Conservation (phyloP, 2,797 vertebrate species). For the Melanotaenia maccullochi region DNA sequence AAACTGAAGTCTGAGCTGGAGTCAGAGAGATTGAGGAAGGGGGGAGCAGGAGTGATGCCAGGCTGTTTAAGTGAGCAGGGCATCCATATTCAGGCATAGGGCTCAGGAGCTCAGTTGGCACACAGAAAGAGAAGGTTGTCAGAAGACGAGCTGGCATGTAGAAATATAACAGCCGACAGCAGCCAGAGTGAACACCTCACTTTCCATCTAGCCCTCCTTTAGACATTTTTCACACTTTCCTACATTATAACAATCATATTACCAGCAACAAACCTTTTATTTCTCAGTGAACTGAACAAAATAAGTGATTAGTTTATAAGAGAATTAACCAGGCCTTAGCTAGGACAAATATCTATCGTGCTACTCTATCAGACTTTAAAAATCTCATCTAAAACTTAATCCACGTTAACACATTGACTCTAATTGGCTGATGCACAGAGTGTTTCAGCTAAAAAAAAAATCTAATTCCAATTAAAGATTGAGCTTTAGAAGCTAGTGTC, state of each 20-base stretch:
- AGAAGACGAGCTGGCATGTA: conserved; percentile 42
- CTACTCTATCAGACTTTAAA: background rate
- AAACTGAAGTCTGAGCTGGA: conserved; percentile 39
- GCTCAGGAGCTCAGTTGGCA: conserved; percentile 60
- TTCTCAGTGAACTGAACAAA: background rate
- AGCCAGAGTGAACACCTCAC: conserved; percentile 58
- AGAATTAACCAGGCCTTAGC: background rate
- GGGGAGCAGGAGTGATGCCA: conserved; percentile 36
- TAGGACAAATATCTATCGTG: background rate
- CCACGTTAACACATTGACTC: background rate
- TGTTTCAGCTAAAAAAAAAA: conserved; percentile 43
- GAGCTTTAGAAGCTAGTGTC: conserved; percentile 63
- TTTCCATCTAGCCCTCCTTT: conserved; percentile 32
- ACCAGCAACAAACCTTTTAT: background rate
- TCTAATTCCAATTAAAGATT: conserved; percentile 56
- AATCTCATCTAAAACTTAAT: background rate
- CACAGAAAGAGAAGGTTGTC: conserved; percentile 69
- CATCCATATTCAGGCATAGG: conserved; percentile 77
- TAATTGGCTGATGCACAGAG: conserved; percentile 13
- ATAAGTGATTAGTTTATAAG: background rate
- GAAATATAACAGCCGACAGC: conserved; percentile 49
- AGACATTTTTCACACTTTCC: conserved; percentile 12
- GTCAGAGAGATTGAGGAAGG: conserved; percentile 12
- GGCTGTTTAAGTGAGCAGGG: conserved; percentile 56
- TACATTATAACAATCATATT: background rate